phyloP scores from a whole-genome alignment of 2,797 vertebrate species.

The Pangasius krempfi region DNA sequence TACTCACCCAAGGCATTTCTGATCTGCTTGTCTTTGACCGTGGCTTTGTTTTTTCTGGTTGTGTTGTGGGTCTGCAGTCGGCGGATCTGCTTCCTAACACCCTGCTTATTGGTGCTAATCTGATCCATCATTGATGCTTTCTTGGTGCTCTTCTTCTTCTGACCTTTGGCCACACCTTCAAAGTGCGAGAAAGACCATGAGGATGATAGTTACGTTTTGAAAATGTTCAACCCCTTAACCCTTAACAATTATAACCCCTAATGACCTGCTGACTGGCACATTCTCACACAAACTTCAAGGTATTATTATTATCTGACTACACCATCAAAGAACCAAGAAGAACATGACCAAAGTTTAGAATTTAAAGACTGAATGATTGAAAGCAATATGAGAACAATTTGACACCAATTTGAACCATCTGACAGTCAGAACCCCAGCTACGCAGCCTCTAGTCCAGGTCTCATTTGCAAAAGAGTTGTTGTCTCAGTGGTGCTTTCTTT shows the following conservation, averaged over 20 bases:
- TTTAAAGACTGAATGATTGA: neutral
- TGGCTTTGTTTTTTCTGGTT: constrained; percentile 68
- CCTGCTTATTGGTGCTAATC: constrained; percentile 70
- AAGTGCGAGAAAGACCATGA: neutral
- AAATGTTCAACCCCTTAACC: neutral
- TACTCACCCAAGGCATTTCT: constrained; percentile 71
- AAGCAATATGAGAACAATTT: neutral
- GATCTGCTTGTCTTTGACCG: constrained; percentile 75
- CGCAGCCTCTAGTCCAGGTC: neutral
- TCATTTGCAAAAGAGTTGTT: neutral
- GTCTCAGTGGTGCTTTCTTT: neutral
- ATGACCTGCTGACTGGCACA: no score
- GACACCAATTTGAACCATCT: neutral
- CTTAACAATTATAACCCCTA: neutral
- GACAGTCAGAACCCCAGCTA: neutral
- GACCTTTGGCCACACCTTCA: constrained; percentile 58
- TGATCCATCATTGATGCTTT: constrained; percentile 60
- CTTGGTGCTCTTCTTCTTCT: constrained; percentile 46
- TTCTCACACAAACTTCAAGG: neutral
- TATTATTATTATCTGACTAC: neutral
- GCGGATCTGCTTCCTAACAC: constrained; percentile 68
- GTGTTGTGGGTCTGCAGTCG: constrained; percentile 66
- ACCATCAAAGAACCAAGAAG: neutral
- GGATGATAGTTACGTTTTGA: neutral
- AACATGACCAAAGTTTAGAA: neutral